Percentiles rank a stretch among this genome's conserved stretches.
These are phyloP conservation scores for Genyomyrus donnyi DNA, from an alignment of 2,113 vertebrate species.

Conservation along the genomic window DNA sequence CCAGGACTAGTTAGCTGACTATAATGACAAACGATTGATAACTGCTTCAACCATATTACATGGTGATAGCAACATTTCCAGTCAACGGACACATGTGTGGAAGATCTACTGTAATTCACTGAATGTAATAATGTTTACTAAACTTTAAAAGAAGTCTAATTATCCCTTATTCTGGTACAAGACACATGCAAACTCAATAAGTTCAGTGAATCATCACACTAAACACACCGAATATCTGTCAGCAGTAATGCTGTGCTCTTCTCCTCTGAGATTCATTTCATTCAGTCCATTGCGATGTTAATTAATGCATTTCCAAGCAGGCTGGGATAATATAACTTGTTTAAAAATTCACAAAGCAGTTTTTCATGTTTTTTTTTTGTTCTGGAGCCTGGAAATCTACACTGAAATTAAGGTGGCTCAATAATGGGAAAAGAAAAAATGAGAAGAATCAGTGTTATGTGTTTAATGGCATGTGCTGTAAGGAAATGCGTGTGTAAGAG, in stretches of 20 bases:
- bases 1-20: background rate
- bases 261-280: background rate
- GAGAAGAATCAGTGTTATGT: background rate
- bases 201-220: background rate
- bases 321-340: conserved; percentile 3
- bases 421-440: background rate
- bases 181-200: background rate
- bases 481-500: background rate
- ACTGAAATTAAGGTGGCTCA: background rate
- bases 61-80: background rate
- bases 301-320: background rate
- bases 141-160: background rate
- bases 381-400: background rate
- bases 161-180: background rate
- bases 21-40: background rate
- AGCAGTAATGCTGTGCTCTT: background rate
- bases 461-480: background rate
- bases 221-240: background rate
- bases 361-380: background rate
- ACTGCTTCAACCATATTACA: background rate
- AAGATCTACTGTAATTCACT: background rate
- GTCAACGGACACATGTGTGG: background rate
- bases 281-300: background rate
- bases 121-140: background rate
- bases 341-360: background rate